Evolutionary conservation across 2,888 invertebrate genomes (phyloP), one percentile per base, ranked within the genome.

Genomic region (Antheraea assamensis): DNA sequence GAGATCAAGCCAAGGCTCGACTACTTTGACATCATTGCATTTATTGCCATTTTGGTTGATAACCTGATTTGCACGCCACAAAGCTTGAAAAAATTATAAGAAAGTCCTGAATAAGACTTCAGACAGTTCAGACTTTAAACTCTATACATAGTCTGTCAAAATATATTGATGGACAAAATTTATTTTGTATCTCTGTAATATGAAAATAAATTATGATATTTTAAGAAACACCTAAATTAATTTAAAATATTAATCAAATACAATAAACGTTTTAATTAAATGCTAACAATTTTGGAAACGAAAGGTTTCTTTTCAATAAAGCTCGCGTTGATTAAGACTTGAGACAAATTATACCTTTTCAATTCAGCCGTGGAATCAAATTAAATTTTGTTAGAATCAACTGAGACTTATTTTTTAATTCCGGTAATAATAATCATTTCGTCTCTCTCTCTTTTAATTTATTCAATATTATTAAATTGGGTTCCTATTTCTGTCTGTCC

Each of bases 381-480:
- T 64, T 30, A 30, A 64, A 64, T 64, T 64, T 64, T 64, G 17
- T 64, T 64, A 64, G 61, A 64, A 30, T 64, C 30, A 64, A 64
- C 27, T 30, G 61, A 64, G 61, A 30, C 27, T 64, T 64, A 64
- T 64, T 64, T 64, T 64, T 30, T 15, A 19, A 61, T 27, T 61
- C 61, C 61, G 27, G 13, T 13, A 24, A 24, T 27, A 27, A 17
- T 61, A 24, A 27, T 61, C 4, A 8, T 58, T 58, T n/a, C 10
- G 24, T 13, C 58, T 58, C n/a, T 10, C n/a, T 10, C 24, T 24
- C 61, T 27, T 30, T 30, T 17, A 17, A 64, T 21, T 64, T 4
- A 64, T 30, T 64, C 30, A 17, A 30, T 64, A 17, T 30, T 19
- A 64, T 64, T 64, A 17, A 30, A 30, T 64, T 27, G 15, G 27